A percentile compares a stretch with the other conserved stretches of the same genome.
Conservation (phyloP, 2,113 vertebrate species). For the Hiodon alosoides region DNA sequence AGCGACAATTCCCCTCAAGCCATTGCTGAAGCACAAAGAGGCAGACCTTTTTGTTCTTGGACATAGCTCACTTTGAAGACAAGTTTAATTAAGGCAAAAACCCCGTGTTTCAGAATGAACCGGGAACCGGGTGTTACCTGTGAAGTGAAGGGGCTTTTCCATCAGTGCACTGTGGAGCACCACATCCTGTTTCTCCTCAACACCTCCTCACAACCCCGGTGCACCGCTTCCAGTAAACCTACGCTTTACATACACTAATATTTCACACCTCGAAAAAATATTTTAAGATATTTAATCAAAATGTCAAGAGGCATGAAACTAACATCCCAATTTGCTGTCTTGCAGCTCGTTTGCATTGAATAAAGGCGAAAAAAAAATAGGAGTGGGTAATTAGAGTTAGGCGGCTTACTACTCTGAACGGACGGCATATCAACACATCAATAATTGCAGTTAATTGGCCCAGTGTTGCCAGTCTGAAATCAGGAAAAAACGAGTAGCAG, state of each 20-base stretch:
- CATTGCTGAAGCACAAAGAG: conserved; percentile 8
- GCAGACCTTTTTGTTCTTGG: conserved; percentile 38
- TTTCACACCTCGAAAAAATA: conserved; percentile 50
- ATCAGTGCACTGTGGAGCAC: conserved; percentile 37
- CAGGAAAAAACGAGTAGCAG: conserved; percentile 58
- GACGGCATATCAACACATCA: conserved; percentile 42
- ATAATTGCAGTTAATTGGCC: conserved; percentile 69
- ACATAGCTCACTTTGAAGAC: conserved; percentile 39
- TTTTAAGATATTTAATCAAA: conserved; percentile 39
- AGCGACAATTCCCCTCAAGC: not conserved
- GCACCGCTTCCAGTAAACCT: conserved; percentile 47
- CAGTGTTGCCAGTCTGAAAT: conserved; percentile 52
- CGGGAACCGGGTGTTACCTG: too few species aligned
- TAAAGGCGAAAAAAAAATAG: conserved; percentile 29
- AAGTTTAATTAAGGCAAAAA: conserved; percentile 54
- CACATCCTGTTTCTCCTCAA: conserved; percentile 43
- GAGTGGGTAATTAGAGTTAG: conserved; percentile 58
- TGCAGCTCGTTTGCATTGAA: conserved; percentile 34
- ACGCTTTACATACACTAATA: conserved; percentile 64
- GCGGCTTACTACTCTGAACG: conserved; percentile 50
- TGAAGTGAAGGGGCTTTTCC: too few species aligned
- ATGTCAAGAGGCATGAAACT: conserved; percentile 43
- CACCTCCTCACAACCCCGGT: conserved; percentile 57
- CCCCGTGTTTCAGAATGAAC: not conserved
- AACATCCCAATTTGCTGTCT: conserved; percentile 36